Evolutionary conservation across 2,888 invertebrate genomes (phyloP).

Genomic region (Archips xylosteana): DNA sequence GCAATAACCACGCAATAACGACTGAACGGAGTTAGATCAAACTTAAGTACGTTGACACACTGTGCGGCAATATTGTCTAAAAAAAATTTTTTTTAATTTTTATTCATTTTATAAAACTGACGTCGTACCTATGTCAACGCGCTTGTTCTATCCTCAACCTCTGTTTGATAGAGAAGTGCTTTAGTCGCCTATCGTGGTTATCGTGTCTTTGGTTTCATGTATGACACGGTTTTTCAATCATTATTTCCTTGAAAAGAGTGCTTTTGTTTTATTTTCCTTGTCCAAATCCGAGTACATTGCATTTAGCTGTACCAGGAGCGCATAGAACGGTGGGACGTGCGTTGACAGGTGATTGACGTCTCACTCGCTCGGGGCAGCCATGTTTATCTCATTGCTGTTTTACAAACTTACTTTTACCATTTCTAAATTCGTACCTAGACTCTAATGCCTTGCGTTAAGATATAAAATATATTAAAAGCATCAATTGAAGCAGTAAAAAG

Average conservation of each 20-base stretch:
- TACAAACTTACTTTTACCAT: conserved; percentile 49
- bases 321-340: conserved; percentile 74
- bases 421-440: conserved; percentile 27
- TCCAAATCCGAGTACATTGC: conserved; percentile 70
- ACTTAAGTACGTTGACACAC: too few species aligned
- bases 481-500: conserved; percentile 26
- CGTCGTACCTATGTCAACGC: too few species aligned
- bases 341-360: conserved; percentile 85
- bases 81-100: too few species aligned
- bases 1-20: too few species aligned
- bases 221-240: background rate
- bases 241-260: background rate
- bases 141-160: too few species aligned
- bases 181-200: too few species aligned
- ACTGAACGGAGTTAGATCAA: too few species aligned
- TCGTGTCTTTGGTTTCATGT: too few species aligned
- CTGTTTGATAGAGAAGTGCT: too few species aligned
- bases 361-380: conserved; percentile 79
- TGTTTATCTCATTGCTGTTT: conserved; percentile 78
- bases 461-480: conserved; percentile 46
- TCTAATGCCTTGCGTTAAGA: conserved; percentile 3
- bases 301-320: conserved; percentile 74
- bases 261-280: conserved; percentile 24
- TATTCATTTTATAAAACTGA: too few species aligned
- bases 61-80: too few species aligned